These are phyloP conservation scores for Piscicola geometra DNA, from an alignment of 2,888 invertebrate genomes.

Conservation along the genomic window DNA sequence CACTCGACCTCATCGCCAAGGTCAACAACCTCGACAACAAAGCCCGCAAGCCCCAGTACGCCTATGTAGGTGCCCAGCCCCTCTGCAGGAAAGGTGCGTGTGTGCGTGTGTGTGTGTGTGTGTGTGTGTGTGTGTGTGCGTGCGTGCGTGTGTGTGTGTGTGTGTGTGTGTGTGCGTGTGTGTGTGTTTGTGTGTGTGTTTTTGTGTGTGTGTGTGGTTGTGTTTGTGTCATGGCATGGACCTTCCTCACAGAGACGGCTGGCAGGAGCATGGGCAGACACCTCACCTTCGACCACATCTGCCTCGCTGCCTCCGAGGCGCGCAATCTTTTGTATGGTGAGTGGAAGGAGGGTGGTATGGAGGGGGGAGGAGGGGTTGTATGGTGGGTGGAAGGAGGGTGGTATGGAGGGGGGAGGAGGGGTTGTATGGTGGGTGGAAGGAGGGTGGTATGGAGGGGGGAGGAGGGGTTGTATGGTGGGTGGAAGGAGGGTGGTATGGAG, in stretches of 20 bases:
- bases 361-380: no score
- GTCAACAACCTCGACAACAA: constrained; percentile 63
- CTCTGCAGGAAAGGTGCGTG: neutral
- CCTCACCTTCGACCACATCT: constrained; percentile 55
- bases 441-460: no score
- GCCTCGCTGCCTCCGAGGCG: constrained; percentile 54
- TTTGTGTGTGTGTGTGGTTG: no score
- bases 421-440: no score
- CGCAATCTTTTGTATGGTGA: constrained; percentile 45
- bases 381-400: no score
- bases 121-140: neutral
- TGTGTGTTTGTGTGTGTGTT: neutral
- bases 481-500: no score
- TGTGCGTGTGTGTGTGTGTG: neutral
- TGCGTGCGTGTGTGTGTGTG: neutral
- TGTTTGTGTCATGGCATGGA: no score
- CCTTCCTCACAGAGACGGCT: neutral
- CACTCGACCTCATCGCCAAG: constrained; percentile 69
- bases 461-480: no score
- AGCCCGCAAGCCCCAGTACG: constrained; percentile 66
- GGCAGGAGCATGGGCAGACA: constrained; percentile 46
- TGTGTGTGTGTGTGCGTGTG: neutral
- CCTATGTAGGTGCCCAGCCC: constrained; percentile 61
- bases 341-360: no score
- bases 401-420: no score